Conservation (phyloP, 2,797 vertebrate species). For the Gallinago stenura region DNA sequence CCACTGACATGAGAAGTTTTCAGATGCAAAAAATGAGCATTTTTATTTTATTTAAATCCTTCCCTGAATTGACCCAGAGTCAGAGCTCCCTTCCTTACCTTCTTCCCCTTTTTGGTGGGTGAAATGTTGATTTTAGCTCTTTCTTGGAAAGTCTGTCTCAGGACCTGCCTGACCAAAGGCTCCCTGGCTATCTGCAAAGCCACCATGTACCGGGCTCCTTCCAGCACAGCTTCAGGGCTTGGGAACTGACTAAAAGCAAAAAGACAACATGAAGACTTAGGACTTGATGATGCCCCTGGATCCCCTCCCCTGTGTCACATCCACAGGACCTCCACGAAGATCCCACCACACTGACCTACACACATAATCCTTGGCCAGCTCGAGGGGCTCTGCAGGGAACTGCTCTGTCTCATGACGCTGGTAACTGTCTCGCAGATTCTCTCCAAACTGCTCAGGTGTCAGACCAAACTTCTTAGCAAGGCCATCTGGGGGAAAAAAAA, state of each 20-base stretch:
- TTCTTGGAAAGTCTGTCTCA: constrained; percentile 97
- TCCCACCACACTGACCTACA: constrained; percentile 83
- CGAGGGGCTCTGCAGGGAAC: constrained; percentile 96
- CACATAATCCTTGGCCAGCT: constrained; percentile 97
- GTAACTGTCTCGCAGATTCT: constrained; percentile 98
- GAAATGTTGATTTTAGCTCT: constrained; percentile 96
- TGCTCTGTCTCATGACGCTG: constrained; percentile 98
- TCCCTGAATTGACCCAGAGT: neutral
- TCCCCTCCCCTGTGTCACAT: neutral
- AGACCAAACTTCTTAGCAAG: constrained; percentile 98
- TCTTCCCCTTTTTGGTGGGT: constrained; percentile 97
- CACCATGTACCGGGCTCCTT: constrained; percentile 98
- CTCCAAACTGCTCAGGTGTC: constrained; percentile 98
- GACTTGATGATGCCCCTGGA: neutral
- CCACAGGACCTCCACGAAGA: rapidly evolving
- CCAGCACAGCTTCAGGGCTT: constrained; percentile 92
- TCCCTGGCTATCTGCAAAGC: constrained; percentile 97
- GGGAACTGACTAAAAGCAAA: constrained; percentile 87
- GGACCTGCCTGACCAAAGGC: constrained; percentile 95
- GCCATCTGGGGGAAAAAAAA: constrained; percentile 81
- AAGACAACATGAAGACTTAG: neutral
- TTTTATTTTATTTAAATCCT: neutral
- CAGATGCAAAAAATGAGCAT: neutral
- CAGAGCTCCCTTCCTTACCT: constrained; percentile 80
- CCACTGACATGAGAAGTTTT: neutral